These are phyloP conservation scores for Enteromius thamalakanensis DNA, from an alignment of 2,797 vertebrate species.

Conservation along the genomic window DNA sequence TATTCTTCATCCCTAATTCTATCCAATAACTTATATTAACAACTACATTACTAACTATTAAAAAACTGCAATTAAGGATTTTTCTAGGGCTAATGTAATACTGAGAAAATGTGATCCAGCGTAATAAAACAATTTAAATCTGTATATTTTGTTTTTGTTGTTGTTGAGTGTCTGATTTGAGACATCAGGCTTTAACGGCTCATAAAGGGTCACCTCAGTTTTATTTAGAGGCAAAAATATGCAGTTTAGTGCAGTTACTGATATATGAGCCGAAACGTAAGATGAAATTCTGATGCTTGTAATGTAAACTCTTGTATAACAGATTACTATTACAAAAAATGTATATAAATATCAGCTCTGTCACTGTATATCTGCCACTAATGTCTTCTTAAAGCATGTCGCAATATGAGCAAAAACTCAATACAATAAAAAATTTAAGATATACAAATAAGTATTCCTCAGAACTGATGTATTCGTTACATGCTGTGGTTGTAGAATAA, in stretches of 20 bases:
- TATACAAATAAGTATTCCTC: not conserved
- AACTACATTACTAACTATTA: too few relatives aligned
- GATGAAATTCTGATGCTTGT: not conserved
- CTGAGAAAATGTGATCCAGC: not conserved
- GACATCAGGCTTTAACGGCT: not conserved
- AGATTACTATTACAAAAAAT: not conserved
- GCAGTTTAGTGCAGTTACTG: not conserved
- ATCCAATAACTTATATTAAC: too few relatives aligned
- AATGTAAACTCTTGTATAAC: not conserved
- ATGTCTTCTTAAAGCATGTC: not conserved
- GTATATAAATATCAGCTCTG: not conserved
- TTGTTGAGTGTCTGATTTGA: not conserved
- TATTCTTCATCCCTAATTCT: too few relatives aligned
- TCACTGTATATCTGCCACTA: not conserved
- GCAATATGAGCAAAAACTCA: not conserved
- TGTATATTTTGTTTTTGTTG: not conserved
- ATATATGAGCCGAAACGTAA: not conserved
- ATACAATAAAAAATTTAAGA: not conserved
- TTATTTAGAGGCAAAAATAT: not conserved
- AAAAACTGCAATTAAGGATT: too few relatives aligned
- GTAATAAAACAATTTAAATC: not conserved
- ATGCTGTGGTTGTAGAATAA: too few relatives aligned
- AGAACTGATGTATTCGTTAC: not conserved
- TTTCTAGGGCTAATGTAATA: not conserved
- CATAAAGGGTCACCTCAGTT: not conserved